Base-by-base conservation (phyloP, 1,140 invertebrate species). In the Calliphora vicina region DNA sequence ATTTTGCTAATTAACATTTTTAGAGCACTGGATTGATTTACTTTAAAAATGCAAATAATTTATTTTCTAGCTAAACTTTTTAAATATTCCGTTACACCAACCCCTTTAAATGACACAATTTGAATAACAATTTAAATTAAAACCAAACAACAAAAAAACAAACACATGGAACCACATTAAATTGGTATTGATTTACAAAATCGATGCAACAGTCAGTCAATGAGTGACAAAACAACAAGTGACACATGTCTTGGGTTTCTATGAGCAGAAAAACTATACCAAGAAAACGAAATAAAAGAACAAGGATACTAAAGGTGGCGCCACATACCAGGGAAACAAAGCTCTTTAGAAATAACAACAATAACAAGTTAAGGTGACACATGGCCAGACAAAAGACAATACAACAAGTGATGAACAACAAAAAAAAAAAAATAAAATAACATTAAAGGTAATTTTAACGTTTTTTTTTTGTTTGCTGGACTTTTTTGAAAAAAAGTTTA, bases 141-240 rank as follows among this genome's bases (percentile, higher is more conserved):
- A 50, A 50, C 26, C 45, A n/a, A 57, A 57, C 3, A 57, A n/a
- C 3, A 57, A 76, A 10, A 42, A 76, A 42, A 35, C 35, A 76
- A 29, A 73, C 26, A 17, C n/a, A 57, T 15, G 6, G 15, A 76
- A 76, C 74, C 74, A 78, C 23, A 78, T 43, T 67, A 43, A 78
- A 43, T 78, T 43, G 42, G 74, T 78, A 78, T 45, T 78, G 74
- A 78, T 78, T 78, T 78, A 43, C 74, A 78, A 78, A 78, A 78
- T 45, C 35, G n/a, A 67, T 25, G 61, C 61, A 67, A 67, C 61
- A 67, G 61, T 57, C 72, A 35, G 73, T 43, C 42, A 78, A 45
- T 43, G 20, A 78, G 74, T 78, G 74, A 78, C 74, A 78, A 78
- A 78, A 78, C 74, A 78, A 78, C 74, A 78, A 78, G 74, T 78